Percentiles rank a stretch among this genome's conserved stretches.
phyloP scores from a whole-genome alignment of 2,797 vertebrate genomes.

The Alouatta caraya region DNA sequence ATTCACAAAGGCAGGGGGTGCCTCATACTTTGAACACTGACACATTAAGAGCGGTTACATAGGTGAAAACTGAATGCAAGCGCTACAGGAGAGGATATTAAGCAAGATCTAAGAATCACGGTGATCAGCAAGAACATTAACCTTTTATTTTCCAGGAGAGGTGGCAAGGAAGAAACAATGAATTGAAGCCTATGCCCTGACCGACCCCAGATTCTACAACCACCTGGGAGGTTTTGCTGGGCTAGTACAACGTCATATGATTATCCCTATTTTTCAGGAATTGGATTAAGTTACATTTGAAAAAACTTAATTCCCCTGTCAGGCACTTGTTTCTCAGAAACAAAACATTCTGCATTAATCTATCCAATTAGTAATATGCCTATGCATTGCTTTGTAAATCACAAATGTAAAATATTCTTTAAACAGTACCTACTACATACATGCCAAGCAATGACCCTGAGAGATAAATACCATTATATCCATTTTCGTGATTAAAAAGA shows the following conservation, averaged over 20 bases:
- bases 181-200: background rate
- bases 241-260: background rate
- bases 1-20: slow-evolving; percentile 72
- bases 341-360: background rate
- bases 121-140: slow-evolving; percentile 73
- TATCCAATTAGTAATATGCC: background rate
- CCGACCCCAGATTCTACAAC: background rate
- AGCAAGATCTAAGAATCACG: slow-evolving; percentile 76
- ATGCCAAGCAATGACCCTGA: background rate
- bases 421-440: background rate
- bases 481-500: background rate
- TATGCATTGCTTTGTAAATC: background rate
- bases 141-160: slow-evolving; percentile 68
- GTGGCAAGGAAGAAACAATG: slow-evolving; percentile 26
- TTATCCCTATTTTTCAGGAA: slow-evolving; percentile 30
- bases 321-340: slow-evolving; percentile 44
- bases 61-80: slow-evolving; percentile 76
- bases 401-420: background rate
- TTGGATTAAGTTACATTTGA: slow-evolving; percentile 42
- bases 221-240: background rate
- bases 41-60: slow-evolving; percentile 71
- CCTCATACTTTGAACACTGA: slow-evolving; percentile 64
- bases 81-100: slow-evolving; percentile 76
- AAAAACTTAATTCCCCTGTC: slow-evolving; percentile 6
- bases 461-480: background rate